Base-by-base conservation (phyloP, 2,888 invertebrate genomes). In the Griposia aprilina region DNA sequence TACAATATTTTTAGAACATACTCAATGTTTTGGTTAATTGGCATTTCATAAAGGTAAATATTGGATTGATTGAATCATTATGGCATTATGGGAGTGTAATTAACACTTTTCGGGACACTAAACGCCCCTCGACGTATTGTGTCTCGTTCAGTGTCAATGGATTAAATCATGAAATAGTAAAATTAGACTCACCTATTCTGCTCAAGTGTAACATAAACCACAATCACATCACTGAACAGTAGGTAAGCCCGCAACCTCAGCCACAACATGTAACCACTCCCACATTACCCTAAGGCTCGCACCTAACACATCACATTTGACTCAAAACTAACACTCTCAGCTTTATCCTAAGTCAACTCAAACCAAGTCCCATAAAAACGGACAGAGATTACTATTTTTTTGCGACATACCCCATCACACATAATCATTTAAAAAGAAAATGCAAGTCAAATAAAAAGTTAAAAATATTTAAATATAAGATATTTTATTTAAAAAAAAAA, bases 381-480 rank as follows among this genome's bases (percentile, higher is more conserved):
- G 4, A 50, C 26, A 10, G 8, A 50, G 17, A 36, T 20, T 45
- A 45, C 23, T 5, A 23, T 62, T 30, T 59, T 59, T 26, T 10
- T 36, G 1, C 2, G 13, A 48, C 20, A 6, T 48, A 59, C n/a
- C 6, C 3, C 10, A 41, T 26, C 5, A 7, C 7, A 26, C 3
- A 50, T 11, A 50, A 52, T 41, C 60, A 41, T 13, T 30, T 7
- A 30, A 3, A 55, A 74, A 13, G 13, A 55, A 72, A 72, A 69
- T 65, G 15, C 17, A 72, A 79, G 71, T 36, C 72, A 75, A 85
- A 67, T 76, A 78, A 66, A 74, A 63, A 6, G 76, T 66, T 73
- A 78, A 41, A 73, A 20, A 26, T 20, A 45, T 36, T 52, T n/a
- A 66, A 36, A 36, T 36, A 36, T 36, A 36, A 36, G 36, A 36